These are phyloP conservation scores for Galerucella pusilla DNA, from an alignment of 2,888 invertebrate genomes.

Conservation along the genomic window DNA sequence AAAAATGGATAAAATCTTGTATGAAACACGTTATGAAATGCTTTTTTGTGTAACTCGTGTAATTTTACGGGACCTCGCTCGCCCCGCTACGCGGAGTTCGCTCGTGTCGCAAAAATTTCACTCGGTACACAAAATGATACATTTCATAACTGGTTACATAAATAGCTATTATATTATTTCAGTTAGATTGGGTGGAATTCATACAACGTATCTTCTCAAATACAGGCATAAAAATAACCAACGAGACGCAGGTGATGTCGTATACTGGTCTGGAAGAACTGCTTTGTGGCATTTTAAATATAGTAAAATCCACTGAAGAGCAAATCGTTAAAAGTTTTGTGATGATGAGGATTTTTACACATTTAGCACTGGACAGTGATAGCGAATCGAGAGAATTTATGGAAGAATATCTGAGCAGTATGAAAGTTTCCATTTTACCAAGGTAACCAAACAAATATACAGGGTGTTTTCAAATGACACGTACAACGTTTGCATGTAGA, in stretches of 20 bases:
- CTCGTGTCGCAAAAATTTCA: too few species aligned
- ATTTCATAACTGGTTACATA: not conserved
- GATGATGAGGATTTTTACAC: slow-evolving; percentile 58
- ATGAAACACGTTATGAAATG: too few species aligned
- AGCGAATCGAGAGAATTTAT: slow-evolving; percentile 55
- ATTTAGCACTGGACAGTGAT: slow-evolving; percentile 61
- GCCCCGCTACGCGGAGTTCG: too few species aligned
- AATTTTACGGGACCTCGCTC: too few species aligned
- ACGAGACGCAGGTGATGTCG: slow-evolving; percentile 52
- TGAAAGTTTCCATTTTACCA: slow-evolving; percentile 49
- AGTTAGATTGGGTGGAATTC: slow-evolving; percentile 63
- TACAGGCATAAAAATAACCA: slow-evolving; percentile 54
- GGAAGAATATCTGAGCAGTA: slow-evolving; percentile 54
- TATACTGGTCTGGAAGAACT: slow-evolving; percentile 36
- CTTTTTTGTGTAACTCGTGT: too few species aligned
- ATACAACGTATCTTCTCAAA: slow-evolving; percentile 55
- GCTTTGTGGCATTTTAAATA: slow-evolving; percentile 58
- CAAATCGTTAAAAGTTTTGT: slow-evolving; percentile 60
- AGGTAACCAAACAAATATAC: slow-evolving; percentile 46
- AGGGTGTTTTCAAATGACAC: too few species aligned
- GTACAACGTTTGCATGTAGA: too few species aligned
- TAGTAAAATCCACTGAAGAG: slow-evolving; percentile 55
- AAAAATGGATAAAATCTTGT: too few species aligned
- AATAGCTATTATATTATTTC: not conserved
- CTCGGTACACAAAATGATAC: too few species aligned